A percentile compares a stretch with the other conserved stretches of the same genome.
phyloP scores from a whole-genome alignment of 2,888 invertebrate genomes.

The Iselma pallidipennis region DNA sequence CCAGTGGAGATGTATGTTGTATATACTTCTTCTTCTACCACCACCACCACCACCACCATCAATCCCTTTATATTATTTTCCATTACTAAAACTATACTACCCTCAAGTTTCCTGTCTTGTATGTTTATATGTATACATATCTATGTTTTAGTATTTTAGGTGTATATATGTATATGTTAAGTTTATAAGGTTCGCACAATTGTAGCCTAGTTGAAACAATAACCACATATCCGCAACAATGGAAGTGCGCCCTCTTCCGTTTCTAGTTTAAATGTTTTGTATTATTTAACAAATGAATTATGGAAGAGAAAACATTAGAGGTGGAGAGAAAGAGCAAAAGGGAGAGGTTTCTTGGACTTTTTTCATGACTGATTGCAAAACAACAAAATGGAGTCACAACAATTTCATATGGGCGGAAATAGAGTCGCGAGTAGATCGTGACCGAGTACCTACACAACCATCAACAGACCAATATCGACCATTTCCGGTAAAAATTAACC shows the following conservation, averaged over 20 bases:
- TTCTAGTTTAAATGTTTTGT: slow-evolving; percentile 30
- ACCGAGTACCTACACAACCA: too few relatives aligned
- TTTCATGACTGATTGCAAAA: not conserved
- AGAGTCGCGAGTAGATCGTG: not conserved
- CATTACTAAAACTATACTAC: not conserved
- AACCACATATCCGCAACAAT: slow-evolving; percentile 49
- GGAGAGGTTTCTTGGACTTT: not conserved
- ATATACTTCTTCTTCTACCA: not conserved
- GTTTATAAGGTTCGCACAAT: slow-evolving; percentile 44
- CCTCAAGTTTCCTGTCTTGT: not conserved
- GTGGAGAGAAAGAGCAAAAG: not conserved
- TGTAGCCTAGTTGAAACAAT: slow-evolving; percentile 41
- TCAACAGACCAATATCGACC: too few relatives aligned
- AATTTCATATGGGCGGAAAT: not conserved
- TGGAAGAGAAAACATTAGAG: not conserved
- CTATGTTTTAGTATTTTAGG: slow-evolving; percentile 32
- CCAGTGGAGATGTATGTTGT: not conserved
- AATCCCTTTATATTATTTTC: not conserved
- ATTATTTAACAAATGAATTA: slow-evolving; percentile 28
- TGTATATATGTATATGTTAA: slow-evolving; percentile 24
- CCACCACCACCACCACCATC: too few relatives aligned
- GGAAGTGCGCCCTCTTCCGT: slow-evolving; percentile 42
- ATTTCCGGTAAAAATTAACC: too few relatives aligned
- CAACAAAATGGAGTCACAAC: not conserved
- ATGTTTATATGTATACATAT: slow-evolving; percentile 1